Conservation (phyloP, 30 jellyfish, hydroid and myxozoan genomes). For the Pelagia noctiluca region DNA sequence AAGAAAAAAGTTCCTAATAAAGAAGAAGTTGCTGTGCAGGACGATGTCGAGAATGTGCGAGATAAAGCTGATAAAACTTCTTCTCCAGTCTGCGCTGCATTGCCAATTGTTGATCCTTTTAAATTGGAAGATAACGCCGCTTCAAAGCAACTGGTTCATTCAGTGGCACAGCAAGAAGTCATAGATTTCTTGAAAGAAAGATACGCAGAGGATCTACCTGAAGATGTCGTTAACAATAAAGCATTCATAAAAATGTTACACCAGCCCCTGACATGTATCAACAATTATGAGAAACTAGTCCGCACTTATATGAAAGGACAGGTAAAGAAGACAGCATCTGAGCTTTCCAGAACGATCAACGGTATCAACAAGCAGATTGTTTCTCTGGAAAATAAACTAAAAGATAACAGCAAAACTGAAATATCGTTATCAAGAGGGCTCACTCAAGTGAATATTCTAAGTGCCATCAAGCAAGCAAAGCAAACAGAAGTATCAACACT, state of each 20-base stretch:
- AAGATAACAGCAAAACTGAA: not conserved
- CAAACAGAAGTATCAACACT: not conserved
- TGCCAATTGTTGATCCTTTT: conserved; percentile 1
- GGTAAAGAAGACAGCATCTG: not conserved
- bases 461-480: conserved; percentile 14
- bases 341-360: not conserved
- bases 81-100: not conserved
- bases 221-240: not conserved
- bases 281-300: not conserved
- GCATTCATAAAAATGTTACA: not conserved
- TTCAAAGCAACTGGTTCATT: not conserved
- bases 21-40: not conserved
- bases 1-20: not conserved
- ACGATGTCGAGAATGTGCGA: not conserved
- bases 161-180: not conserved
- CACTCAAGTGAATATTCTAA: not conserved
- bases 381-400: not conserved
- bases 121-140: not conserved
- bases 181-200: conserved; percentile 8
- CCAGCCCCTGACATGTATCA: not conserved
- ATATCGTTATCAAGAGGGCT: not conserved
- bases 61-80: not conserved
- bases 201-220: not conserved
- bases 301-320: not conserved
- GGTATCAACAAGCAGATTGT: not conserved